These are phyloP conservation scores for Anniella stebbinsi DNA, from an alignment of 2,797 vertebrate species.

Conservation along the genomic window DNA sequence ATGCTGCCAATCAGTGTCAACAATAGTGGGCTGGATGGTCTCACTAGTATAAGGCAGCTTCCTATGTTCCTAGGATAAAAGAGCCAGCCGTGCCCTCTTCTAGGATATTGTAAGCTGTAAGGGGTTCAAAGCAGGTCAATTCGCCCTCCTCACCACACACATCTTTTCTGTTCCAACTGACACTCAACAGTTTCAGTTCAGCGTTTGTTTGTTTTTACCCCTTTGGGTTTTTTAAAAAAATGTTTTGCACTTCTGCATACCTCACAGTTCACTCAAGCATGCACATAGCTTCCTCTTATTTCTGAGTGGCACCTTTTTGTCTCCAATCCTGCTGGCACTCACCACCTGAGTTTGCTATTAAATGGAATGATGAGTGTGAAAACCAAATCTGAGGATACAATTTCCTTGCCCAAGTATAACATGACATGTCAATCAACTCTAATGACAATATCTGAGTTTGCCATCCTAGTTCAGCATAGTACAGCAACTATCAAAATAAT, in stretches of 20 bases:
- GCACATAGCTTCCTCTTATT: background rate
- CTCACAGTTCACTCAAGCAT: background rate
- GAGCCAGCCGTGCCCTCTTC: too few species aligned
- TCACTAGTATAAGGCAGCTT: too few species aligned
- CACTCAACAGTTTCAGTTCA: too few species aligned
- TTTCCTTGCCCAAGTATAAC: background rate
- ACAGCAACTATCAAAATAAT: background rate
- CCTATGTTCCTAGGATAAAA: too few species aligned
- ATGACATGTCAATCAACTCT: background rate
- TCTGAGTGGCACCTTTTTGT: background rate
- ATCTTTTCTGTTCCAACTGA: too few species aligned
- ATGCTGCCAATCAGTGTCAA: too few species aligned
- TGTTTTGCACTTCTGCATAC: background rate
- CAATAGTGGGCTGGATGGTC: too few species aligned
- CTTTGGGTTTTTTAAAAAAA: too few species aligned
- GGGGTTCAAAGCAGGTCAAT: background rate
- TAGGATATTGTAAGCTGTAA: background rate
- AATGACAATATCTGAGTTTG: background rate
- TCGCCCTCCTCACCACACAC: too few species aligned
- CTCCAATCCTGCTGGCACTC: background rate
- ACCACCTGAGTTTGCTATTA: too few species aligned
- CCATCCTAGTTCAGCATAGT: background rate
- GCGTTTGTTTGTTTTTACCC: too few species aligned
- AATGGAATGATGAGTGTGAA: background rate
- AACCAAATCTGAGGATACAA: background rate